Evolutionary conservation across 2,797 vertebrate species (phyloP).

Genomic region (Gephyroberyx darwinii): DNA sequence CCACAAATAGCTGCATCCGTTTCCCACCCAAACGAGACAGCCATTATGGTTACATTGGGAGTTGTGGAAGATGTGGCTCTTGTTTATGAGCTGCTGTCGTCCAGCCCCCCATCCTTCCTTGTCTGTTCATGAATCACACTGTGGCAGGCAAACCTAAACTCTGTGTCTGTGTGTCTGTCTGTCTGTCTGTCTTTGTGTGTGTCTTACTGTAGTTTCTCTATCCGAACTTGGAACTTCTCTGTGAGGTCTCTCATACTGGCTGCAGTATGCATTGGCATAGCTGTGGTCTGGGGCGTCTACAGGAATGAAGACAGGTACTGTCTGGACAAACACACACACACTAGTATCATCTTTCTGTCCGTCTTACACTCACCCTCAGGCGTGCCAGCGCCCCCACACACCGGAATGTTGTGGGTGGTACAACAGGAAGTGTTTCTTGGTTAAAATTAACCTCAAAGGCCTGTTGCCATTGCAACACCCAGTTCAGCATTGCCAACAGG

Average conservation of each 20-base stretch:
- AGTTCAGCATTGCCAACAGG: neutral
- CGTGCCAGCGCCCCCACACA: neutral
- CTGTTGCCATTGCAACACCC: neutral
- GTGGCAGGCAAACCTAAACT: neutral
- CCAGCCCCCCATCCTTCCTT: neutral
- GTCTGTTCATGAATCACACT: constrained; percentile 5
- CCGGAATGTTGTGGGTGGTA: neutral
- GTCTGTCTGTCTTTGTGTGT: constrained; percentile 13
- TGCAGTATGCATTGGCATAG: constrained; percentile 83
- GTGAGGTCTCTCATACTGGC: constrained; percentile 88
- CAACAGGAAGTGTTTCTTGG: constrained; percentile 22
- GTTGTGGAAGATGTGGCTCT: neutral
- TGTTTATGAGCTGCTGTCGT: constrained; percentile 1
- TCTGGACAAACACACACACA: constrained; percentile 7
- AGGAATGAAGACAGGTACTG: constrained; percentile 93
- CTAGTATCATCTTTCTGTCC: neutral
- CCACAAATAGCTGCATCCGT: neutral
- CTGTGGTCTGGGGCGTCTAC: constrained; percentile 92
- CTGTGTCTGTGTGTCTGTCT: constrained; percentile 26
- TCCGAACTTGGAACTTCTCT: constrained; percentile 79
- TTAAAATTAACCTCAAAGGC: neutral
- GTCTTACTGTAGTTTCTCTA: constrained; percentile 79
- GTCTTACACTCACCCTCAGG: neutral
- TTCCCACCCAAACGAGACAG: neutral
- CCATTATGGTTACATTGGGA: neutral